Base-by-base conservation (phyloP, 2,113 vertebrate genomes). In the Vombatus ursinus region DNA sequence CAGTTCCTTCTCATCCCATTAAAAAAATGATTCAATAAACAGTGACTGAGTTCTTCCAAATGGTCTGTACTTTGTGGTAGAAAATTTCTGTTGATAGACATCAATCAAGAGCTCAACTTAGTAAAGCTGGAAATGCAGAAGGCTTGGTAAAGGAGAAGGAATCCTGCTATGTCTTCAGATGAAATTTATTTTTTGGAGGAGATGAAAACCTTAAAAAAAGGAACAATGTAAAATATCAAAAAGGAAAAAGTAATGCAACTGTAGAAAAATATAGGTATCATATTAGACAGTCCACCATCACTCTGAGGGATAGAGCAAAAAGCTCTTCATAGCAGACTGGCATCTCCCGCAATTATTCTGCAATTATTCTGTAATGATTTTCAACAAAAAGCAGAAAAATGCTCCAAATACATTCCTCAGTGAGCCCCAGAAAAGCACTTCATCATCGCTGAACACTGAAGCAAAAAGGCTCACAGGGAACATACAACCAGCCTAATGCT, bases 151-250 rank as follows among this genome's bases (percentile, higher is more conserved):
- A 48, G 92, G 90, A 48, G 90, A 49, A 49, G 25, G 48, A 48
- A 50, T 50, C 11, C 90, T 84, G 68, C 68, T 44, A 84, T 84
- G 47, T n/a, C 91, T 14, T 9, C 1, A 11, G 37, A 52, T 24
- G 31, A 14, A 48, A 12, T 51, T 68, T 37, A 25, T 94, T 91
- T 94, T 84, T 90, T 44, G 49, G 90, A 94, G 91, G 48, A 94
- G n/a, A n/a, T 19, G 8, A 90, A 90, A 84, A 8, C n/a, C 68
- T 77, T 37, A 68, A 84, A 84, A 31, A 90, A 31, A n/a, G 11
- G 22, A 26, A 50, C 28, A 12, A 57, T 90, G 90, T 22, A 91
- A 84, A 94, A 49, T 12, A 26, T 24, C 25, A 48, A 49, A 94
- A 91, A 44, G 19, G 49, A 91, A 91, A 94, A 49, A 53, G 68